Evolutionary conservation across 2,113 vertebrate genomes (phyloP), one percentile per base, ranked within the genome.

Genomic region (Thermophis baileyi): DNA sequence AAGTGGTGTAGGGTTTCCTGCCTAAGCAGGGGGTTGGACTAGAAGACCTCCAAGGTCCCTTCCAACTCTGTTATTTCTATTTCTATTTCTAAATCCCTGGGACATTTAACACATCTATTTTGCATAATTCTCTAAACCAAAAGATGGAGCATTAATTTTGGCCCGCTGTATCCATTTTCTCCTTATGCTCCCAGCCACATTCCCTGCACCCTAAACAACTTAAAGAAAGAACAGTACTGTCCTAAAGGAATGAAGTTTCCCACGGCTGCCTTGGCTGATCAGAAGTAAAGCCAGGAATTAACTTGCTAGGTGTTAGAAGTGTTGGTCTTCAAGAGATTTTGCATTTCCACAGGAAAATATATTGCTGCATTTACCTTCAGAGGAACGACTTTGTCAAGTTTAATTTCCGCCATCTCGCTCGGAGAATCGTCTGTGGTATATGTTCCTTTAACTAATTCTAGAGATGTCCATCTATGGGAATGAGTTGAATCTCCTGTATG

Each of bases 391-490:
- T 99, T 99, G 95, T 99, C 99, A 95, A 99, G 97, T 94, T 99
- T 99, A 92, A 99, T 99, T 97, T 99, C 99, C 93, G 99, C 98
- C 95, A 99, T 99, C 94, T 99, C 99, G 97, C 98, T 99, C 18
- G 99, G 99, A 89, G 99, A 99, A 95, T 99, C 99, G 93, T 99
- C 99, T 9, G 99, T 99, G 96, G 99, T 99, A 74, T 99, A 99
- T 55, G 99, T 99, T 92, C 99, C 99, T 97, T 99, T 99, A 94
- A 99, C 98, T 94, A 99, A 96, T 95, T 99, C 99, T 47, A 99
- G 97, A 89, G 99, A 99, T 0, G 99, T 99, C 99, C 99, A 99
- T 94, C 99, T 98, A 95, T 99, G 99, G 95, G 99, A 99, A 97
- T 99, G 99, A 91, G 98, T 96, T 1, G 99, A 99, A 97, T 99